Base-by-base conservation (phyloP, 1,140 invertebrate genomes). In the Drosophila watanabei region DNA sequence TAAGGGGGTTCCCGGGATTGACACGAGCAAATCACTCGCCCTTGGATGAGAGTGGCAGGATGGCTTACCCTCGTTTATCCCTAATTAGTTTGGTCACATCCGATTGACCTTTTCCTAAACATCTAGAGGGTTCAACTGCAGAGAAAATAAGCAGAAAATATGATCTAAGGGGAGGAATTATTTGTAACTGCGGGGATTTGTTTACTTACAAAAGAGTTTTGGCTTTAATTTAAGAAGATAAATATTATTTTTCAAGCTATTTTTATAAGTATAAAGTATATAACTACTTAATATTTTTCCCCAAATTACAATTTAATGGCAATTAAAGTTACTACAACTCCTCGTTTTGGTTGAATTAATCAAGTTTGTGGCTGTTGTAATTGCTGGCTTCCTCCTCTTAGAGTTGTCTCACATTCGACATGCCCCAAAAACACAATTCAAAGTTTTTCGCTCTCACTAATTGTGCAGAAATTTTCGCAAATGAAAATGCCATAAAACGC, bases 351-450 rank as follows among this genome's bases (percentile, higher is more conserved):
- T 73, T 60, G 35, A 73, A 60, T 30, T 61, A 73, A 73, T 73
- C 45, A 32, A 49, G 20, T 43, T 10, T 20, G 32, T 41, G 48
- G 35, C 14, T 14, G 32, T 14, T 37, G 37, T 45, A 65, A 61
- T 28, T 43, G 45, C 13, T 70, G 37, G 45, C 46, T 30, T 70
- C 37, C 49, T 43, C 32, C 45, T 37, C 3, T 30, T 28, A 11
- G 9, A n/a, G 66, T 32, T 57, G 52, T 32, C 65, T 73, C 14
- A 28, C 69, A 64, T 65, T 75, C 41, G 46, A 54, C 56, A 72
- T 88, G 81, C 62, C 84, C 84, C 58, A 89, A 68, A 88, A 89
- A 89, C 84, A 88, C 81, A 81, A 85, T 84, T 80, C 60, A 76
- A 66, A 87, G 72, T 71, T 88, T 56, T 72, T 46, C 65, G 28